Evolutionary conservation across 2,797 vertebrate genomes (phyloP).

Genomic region (Peromyscus melanophrys): DNA sequence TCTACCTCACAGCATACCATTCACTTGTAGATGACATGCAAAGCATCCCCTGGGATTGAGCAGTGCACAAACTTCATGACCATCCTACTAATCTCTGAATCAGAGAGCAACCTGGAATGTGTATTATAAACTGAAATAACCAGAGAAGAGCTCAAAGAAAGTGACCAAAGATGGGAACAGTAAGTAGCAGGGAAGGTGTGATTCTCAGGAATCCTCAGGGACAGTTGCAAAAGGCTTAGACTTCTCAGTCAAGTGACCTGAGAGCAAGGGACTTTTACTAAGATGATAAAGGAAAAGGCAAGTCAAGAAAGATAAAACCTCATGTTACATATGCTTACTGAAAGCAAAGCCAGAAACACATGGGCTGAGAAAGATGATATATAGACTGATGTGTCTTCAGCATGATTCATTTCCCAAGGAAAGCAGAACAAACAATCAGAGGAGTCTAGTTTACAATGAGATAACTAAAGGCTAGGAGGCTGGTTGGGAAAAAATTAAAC

Average conservation of each 20-base stretch:
- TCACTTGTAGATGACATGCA: neutral
- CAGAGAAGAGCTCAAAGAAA: neutral
- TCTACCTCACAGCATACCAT: neutral
- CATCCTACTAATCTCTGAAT: neutral
- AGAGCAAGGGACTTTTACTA: neutral
- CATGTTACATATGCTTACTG: neutral
- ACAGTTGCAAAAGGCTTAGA: neutral
- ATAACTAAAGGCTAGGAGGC: neutral
- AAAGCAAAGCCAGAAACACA: neutral
- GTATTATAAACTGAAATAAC: neutral
- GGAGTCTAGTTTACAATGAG: neutral
- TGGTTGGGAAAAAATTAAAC: neutral
- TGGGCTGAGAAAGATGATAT: neutral
- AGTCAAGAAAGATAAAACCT: neutral
- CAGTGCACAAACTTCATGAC: neutral
- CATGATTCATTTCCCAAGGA: neutral
- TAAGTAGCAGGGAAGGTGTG: neutral
- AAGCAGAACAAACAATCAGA: neutral
- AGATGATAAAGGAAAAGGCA: neutral
- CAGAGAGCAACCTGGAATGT: neutral
- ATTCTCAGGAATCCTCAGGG: neutral
- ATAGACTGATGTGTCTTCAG: too few species aligned
- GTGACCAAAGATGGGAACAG: too few species aligned
- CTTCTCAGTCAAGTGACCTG: neutral
- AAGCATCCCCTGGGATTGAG: neutral